phyloP scores from a whole-genome alignment of 1,140 invertebrate genomes.

The Paraescarpia echinospica region DNA sequence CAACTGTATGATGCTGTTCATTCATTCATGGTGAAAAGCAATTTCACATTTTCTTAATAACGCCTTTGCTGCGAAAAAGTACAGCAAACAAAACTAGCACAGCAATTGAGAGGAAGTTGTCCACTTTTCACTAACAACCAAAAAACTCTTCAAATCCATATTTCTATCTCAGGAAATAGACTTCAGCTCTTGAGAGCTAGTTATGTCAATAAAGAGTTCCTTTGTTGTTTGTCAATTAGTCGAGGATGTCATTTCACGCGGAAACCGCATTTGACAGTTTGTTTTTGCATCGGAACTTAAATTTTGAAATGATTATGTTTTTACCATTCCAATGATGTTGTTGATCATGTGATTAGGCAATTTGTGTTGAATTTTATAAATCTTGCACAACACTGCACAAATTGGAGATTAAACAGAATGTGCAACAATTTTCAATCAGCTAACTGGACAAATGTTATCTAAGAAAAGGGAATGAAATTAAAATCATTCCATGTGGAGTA shows the following conservation, averaged over 20 bases:
- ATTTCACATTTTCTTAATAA: too few relatives aligned
- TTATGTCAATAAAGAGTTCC: neutral
- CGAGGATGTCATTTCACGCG: neutral
- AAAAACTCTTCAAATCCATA: neutral
- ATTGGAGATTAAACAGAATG: too few relatives aligned
- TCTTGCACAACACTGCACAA: too few relatives aligned
- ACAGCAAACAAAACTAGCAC: too few relatives aligned
- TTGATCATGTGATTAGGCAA: neutral
- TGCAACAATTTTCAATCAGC: too few relatives aligned
- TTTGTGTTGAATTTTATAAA: neutral
- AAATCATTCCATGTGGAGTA: too few relatives aligned
- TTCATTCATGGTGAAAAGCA: too few relatives aligned
- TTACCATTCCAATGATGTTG: neutral
- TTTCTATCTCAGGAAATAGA: neutral
- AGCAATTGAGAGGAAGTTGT: too few relatives aligned
- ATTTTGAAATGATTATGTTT: neutral
- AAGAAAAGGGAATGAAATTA: too few relatives aligned
- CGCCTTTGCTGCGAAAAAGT: too few relatives aligned
- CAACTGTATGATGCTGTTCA: too few relatives aligned
- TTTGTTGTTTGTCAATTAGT: neutral
- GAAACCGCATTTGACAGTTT: neutral
- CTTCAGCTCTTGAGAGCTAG: neutral
- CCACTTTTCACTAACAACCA: neutral
- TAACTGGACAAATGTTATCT: too few relatives aligned
- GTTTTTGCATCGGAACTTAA: neutral